These are phyloP conservation scores for Malurus splendens DNA, from an alignment of 2,797 vertebrate genomes.

Conservation along the genomic window DNA sequence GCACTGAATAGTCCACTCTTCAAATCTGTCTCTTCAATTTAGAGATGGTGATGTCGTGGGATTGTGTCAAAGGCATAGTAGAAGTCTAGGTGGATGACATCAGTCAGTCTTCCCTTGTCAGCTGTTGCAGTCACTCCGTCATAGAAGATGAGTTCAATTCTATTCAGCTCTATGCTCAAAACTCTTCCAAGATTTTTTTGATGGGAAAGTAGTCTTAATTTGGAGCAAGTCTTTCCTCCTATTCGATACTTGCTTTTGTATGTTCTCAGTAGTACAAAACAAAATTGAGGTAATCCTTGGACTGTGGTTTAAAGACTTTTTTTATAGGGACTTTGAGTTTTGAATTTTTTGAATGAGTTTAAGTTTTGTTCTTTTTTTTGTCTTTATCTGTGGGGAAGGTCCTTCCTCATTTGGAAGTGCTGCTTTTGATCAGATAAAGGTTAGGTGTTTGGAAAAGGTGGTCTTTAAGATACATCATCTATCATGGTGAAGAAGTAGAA, in stretches of 20 bases:
- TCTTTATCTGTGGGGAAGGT: neutral
- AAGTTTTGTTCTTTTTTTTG: neutral
- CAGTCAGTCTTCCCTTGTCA: rapidly evolving
- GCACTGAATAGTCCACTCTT: neutral
- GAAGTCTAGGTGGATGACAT: neutral
- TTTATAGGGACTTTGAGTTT: neutral
- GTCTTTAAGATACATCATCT: neutral
- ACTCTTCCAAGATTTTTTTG: neutral
- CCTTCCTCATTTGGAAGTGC: neutral
- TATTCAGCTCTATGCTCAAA: rapidly evolving
- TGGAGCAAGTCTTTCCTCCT: neutral
- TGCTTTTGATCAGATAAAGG: neutral
- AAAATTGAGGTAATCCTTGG: neutral
- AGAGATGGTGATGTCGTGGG: neutral
- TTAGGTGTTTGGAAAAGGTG: neutral
- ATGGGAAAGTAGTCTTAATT: neutral
- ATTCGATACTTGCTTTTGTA: neutral
- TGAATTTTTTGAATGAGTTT: neutral
- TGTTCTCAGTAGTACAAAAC: neutral
- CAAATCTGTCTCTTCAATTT: neutral
- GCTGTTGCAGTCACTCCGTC: neutral
- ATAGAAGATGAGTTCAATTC: neutral
- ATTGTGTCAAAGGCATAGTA: neutral
- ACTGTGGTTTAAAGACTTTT: neutral
- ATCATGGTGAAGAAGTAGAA: neutral